Percentiles rank a stretch among this genome's conserved stretches.
Conservation (phyloP, 2,888 invertebrate genomes). For the Lithophane leautieri region DNA sequence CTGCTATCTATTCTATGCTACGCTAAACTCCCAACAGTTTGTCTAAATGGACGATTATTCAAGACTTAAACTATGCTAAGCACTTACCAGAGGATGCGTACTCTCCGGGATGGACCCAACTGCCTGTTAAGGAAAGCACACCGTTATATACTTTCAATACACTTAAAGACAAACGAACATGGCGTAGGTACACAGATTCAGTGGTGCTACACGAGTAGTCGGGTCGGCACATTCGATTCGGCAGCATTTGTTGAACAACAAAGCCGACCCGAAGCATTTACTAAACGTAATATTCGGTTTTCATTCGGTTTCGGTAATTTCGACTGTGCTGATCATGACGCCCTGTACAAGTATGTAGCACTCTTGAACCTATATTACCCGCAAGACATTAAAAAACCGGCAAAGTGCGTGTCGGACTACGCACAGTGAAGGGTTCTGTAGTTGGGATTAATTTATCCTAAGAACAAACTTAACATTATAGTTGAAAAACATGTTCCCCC, state of each 20-base stretch:
- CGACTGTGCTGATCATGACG: too few species aligned
- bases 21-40: constrained; percentile 22
- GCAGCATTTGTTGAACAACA: neutral
- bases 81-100: constrained; percentile 98
- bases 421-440: too few species aligned
- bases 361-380: too few species aligned
- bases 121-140: constrained; percentile 90
- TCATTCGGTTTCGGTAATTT: neutral
- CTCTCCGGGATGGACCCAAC: constrained; percentile 99
- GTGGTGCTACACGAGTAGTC: too few species aligned
- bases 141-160: constrained; percentile 3
- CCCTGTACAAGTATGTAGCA: too few species aligned
- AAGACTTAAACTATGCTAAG: constrained; percentile 4
- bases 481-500: too few species aligned
- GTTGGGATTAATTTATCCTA: too few species aligned
- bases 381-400: too few species aligned
- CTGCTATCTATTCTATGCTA: neutral
- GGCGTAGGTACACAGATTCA: neutral
- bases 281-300: neutral
- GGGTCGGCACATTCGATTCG: neutral
- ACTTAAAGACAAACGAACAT: neutral
- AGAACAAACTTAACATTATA: too few species aligned
- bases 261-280: neutral
- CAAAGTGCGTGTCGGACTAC: too few species aligned
- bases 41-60: constrained; percentile 28